Evolutionary conservation across 2,113 vertebrate species (phyloP).

Genomic region (Tyto alba): DNA sequence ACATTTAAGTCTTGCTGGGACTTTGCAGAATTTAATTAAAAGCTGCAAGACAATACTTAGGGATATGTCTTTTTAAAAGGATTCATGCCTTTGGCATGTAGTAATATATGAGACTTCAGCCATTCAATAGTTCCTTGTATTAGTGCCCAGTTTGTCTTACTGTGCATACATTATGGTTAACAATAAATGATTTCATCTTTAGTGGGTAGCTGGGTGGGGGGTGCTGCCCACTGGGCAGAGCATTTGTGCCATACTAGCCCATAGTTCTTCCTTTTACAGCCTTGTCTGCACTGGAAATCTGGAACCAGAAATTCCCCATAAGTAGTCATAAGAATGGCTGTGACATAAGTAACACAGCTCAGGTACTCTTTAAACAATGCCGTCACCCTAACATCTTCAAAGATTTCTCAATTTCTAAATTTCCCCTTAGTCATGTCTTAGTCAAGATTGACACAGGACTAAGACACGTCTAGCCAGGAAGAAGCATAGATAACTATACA

Average conservation of each 20-base stretch:
- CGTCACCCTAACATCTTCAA: neutral
- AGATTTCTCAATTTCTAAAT: neutral
- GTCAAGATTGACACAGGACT: neutral
- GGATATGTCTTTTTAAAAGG: neutral
- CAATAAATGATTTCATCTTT: neutral
- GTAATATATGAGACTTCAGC: neutral
- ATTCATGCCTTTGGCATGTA: neutral
- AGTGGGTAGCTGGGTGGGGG: neutral
- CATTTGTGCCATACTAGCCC: neutral
- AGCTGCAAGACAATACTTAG: neutral
- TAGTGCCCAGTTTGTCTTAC: neutral
- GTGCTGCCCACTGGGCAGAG: neutral
- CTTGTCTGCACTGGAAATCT: neutral
- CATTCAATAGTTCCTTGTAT: neutral
- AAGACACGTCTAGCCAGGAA: neutral
- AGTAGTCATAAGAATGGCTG: neutral
- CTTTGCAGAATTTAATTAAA: slow-evolving; percentile 25
- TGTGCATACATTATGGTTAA: neutral
- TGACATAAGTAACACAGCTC: neutral
- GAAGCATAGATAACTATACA: neutral
- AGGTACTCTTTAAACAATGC: neutral
- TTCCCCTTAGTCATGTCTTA: slow-evolving; percentile 25
- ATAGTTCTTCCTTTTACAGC: neutral
- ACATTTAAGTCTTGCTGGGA: neutral
- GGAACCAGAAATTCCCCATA: neutral